phyloP scores from a whole-genome alignment of 1,140 invertebrate species.

The Leptinotarsa undecemlineata region DNA sequence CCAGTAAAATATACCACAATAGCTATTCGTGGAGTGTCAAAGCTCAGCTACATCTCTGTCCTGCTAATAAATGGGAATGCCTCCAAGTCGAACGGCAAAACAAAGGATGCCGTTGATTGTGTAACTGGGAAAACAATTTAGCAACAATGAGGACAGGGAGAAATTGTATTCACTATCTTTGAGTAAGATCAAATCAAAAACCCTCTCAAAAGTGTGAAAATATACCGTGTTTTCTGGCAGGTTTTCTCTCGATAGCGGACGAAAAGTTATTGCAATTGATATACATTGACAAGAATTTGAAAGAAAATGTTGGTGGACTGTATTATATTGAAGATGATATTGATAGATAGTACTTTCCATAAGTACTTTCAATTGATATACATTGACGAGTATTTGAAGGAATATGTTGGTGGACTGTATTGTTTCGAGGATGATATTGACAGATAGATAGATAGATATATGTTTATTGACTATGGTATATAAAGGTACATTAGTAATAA shows the following conservation, averaged over 20 bases:
- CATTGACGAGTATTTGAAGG: too few relatives aligned
- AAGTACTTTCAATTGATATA: too few relatives aligned
- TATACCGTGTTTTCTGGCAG: not conserved
- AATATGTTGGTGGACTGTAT: too few relatives aligned
- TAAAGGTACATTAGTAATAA: too few relatives aligned
- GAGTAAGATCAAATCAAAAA: not conserved
- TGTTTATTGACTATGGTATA: too few relatives aligned
- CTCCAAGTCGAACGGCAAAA: slow-evolving; percentile 1
- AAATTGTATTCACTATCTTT: not conserved
- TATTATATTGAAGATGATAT: not conserved
- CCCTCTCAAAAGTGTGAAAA: not conserved
- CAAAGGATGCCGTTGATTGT: not conserved
- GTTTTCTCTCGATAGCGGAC: not conserved
- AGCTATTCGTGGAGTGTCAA: not conserved
- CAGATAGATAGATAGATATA: too few relatives aligned
- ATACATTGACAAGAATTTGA: not conserved
- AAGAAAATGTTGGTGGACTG: not conserved
- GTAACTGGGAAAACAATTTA: slow-evolving; percentile 2
- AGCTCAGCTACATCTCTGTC: not conserved
- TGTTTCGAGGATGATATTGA: too few relatives aligned
- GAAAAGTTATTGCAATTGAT: not conserved
- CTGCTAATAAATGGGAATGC: not conserved
- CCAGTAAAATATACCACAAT: not conserved
- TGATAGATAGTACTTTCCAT: too few relatives aligned
- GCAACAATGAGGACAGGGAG: not conserved